These are phyloP conservation scores for Drosophila meridiana DNA, from an alignment of 2,888 invertebrate species.

Conservation along the genomic window DNA sequence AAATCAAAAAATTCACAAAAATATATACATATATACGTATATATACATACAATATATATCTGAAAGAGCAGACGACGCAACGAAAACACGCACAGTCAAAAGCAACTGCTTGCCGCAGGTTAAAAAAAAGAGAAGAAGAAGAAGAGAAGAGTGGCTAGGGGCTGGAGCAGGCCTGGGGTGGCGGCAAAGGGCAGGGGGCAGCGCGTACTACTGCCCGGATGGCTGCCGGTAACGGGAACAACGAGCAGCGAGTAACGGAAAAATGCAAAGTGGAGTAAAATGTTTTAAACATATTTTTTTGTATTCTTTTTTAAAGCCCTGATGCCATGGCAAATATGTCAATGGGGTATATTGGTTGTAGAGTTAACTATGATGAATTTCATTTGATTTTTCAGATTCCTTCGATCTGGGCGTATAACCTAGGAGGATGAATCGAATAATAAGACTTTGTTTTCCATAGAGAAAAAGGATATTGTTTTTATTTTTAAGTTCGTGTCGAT, in stretches of 20 bases:
- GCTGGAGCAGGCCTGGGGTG: neutral
- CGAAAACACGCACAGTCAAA: slow-evolving; percentile 53
- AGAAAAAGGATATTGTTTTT: too few relatives aligned
- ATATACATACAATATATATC: neutral
- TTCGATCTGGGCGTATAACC: too few relatives aligned
- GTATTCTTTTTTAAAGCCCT: slow-evolving; percentile 30
- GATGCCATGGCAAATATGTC: too few relatives aligned
- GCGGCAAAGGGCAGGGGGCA: neutral
- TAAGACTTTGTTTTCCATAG: too few relatives aligned
- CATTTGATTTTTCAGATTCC: too few relatives aligned
- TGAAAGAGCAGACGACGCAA: slow-evolving; percentile 45
- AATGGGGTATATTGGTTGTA: neutral
- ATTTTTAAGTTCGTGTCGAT: too few relatives aligned
- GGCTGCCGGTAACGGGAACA: slow-evolving; percentile 49
- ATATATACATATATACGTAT: slow-evolving; percentile 20
- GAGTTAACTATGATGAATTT: too few relatives aligned
- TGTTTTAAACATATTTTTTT: slow-evolving; percentile 78
- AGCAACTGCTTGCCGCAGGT: slow-evolving; percentile 33
- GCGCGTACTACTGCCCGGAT: slow-evolving; percentile 22
- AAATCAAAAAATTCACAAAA: slow-evolving; percentile 79
- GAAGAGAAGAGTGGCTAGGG: neutral
- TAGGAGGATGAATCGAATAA: too few relatives aligned
- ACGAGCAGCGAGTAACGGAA: slow-evolving; percentile 32
- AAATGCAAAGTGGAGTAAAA: slow-evolving; percentile 66
- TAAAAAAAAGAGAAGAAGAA: neutral